Evolutionary conservation across 92 coral and sea anemone genomes (phyloP).

Genomic region (Epizoanthus fatuus): DNA sequence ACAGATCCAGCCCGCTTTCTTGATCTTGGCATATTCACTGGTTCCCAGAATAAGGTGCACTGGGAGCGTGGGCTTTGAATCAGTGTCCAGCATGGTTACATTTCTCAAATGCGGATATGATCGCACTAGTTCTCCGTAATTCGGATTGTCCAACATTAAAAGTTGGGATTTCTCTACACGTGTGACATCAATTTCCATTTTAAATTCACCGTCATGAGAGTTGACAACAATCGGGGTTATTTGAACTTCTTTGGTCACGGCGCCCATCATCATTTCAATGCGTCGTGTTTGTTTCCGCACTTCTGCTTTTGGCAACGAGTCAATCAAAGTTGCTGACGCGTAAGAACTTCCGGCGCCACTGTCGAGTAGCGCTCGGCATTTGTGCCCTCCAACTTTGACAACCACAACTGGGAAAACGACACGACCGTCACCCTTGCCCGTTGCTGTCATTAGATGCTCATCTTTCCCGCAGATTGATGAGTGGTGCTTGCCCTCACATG

Average conservation of each 20-base stretch:
- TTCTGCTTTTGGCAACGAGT: neutral
- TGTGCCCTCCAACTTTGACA: neutral
- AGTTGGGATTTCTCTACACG: slow-evolving; percentile 3
- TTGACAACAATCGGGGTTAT: neutral
- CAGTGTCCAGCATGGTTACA: slow-evolving; percentile 19
- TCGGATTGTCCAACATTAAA: slow-evolving; percentile 7
- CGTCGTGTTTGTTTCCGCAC: neutral
- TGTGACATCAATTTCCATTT: slow-evolving; percentile 14
- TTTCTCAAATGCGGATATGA: neutral
- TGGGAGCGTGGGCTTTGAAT: slow-evolving; percentile 10
- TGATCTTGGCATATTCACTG: slow-evolving; percentile 17
- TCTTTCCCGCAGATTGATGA: slow-evolving; percentile 16
- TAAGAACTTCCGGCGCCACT: slow-evolving; percentile 18
- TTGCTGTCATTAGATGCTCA: neutral
- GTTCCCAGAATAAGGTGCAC: slow-evolving; percentile 30
- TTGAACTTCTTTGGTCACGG: slow-evolving; percentile 8
- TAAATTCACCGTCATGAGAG: neutral
- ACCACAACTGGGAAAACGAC: slow-evolving; percentile 1
- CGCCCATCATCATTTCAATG: slow-evolving; percentile 9
- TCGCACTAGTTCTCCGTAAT: neutral
- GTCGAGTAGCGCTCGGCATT: neutral
- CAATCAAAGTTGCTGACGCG: slow-evolving; percentile 4
- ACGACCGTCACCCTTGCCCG: too few species aligned
- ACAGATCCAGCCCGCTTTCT: neutral
- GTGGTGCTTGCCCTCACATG: slow-evolving; percentile 22